These are phyloP conservation scores for Porites divaricata DNA, from an alignment of 92 coral and sea anemone species.

Conservation along the genomic window DNA sequence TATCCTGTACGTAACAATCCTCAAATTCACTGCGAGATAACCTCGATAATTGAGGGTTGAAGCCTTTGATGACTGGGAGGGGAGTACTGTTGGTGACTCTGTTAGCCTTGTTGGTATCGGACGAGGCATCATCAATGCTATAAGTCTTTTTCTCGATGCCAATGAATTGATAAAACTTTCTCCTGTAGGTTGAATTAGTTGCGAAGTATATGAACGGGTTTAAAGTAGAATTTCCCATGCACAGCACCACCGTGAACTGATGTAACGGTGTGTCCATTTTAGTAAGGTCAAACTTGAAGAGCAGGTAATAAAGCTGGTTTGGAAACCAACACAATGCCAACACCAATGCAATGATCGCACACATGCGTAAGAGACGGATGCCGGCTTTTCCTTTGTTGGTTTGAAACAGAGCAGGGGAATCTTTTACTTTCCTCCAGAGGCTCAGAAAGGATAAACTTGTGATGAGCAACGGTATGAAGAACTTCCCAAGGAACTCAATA, in stretches of 20 bases:
- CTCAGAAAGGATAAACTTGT: slow-evolving; percentile 64
- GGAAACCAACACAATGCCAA: slow-evolving; percentile 83
- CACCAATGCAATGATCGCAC: slow-evolving; percentile 65
- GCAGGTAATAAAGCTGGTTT: slow-evolving; percentile 80
- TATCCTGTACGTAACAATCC: neutral
- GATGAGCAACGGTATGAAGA: slow-evolving; percentile 63
- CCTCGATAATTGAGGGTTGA: neutral
- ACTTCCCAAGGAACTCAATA: slow-evolving; percentile 71
- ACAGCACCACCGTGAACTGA: slow-evolving; percentile 73
- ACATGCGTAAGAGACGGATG: slow-evolving; percentile 83
- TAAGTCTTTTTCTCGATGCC: neutral
- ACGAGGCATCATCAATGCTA: neutral
- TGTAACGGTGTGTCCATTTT: slow-evolving; percentile 67
- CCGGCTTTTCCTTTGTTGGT: slow-evolving; percentile 75
- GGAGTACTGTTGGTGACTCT: slow-evolving; percentile 3
- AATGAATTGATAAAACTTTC: slow-evolving; percentile 18
- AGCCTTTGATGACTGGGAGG: neutral
- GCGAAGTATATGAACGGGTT: slow-evolving; percentile 85
- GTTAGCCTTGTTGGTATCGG: slow-evolving; percentile 7
- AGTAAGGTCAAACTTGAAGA: slow-evolving; percentile 79
- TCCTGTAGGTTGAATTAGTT: slow-evolving; percentile 64
- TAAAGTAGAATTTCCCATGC: slow-evolving; percentile 80
- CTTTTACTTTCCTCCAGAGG: slow-evolving; percentile 58
- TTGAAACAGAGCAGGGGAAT: slow-evolving; percentile 68
- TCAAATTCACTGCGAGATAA: neutral